Conservation (phyloP, 2,797 vertebrate genomes). For the Channa striata region DNA sequence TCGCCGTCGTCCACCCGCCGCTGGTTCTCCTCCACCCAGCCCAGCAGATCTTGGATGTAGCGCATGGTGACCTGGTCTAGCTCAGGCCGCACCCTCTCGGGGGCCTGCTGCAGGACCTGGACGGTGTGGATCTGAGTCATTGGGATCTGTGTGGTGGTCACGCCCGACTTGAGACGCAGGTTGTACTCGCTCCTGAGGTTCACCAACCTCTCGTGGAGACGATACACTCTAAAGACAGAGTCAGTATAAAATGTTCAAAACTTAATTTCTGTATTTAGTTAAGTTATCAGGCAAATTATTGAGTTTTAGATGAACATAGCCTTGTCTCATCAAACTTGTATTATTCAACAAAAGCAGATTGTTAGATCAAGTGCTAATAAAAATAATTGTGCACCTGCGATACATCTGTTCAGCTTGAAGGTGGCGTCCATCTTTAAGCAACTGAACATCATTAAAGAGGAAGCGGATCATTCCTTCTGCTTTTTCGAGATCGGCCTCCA, state of each 20-base stretch:
- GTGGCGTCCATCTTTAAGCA: conserved; percentile 93
- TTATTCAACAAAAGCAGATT: not conserved
- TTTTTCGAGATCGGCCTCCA: conserved; percentile 91
- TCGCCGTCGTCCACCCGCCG: conserved; percentile 83
- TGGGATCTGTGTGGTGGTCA: conserved; percentile 77
- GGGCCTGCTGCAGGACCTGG: conserved; percentile 74
- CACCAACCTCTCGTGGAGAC: conserved; percentile 93
- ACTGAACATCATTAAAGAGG: conserved; percentile 92
- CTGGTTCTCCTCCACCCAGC: conserved; percentile 97
- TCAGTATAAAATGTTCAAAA: not conserved
- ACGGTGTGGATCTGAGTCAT: conserved; percentile 63
- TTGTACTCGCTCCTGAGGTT: conserved; percentile 95
- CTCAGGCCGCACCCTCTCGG: conserved; percentile 77
- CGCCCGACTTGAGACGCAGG: conserved; percentile 90
- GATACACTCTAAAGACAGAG: conserved; percentile 87
- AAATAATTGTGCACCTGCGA: conserved; percentile 81
- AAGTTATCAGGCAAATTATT: not conserved
- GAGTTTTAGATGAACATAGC: too few relatives aligned
- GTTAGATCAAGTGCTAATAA: not conserved
- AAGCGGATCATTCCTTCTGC: conserved; percentile 90
- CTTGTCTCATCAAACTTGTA: too few relatives aligned
- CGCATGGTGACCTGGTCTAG: conserved; percentile 90
- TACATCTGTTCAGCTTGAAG: conserved; percentile 96
- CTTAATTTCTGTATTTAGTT: not conserved
- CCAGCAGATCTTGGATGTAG: conserved; percentile 92